These are phyloP conservation scores for Ceuthmochares aereus DNA, from an alignment of 2,113 vertebrate species.

Conservation along the genomic window DNA sequence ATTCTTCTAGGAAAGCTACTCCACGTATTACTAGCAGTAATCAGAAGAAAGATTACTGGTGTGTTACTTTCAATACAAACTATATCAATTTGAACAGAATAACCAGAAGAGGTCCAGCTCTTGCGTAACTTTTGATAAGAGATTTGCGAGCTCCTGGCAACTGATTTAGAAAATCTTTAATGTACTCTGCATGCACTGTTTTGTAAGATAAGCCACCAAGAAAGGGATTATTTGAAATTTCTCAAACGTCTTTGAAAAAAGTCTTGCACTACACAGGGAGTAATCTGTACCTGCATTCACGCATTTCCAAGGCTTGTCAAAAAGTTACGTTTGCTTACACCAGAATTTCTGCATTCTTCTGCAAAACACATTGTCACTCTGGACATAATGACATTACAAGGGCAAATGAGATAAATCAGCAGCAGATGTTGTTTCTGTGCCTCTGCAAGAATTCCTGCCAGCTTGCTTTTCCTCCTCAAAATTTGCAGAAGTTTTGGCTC, in stretches of 20 bases:
- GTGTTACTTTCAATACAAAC: not conserved
- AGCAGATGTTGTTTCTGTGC: slow-evolving; percentile 43
- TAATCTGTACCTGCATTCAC: not conserved
- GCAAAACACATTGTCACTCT: not conserved
- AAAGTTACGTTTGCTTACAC: slow-evolving; percentile 5
- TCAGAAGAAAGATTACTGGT: not conserved
- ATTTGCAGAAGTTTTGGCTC: not conserved
- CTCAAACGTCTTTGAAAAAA: not conserved
- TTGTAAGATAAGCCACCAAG: slow-evolving; percentile 11
- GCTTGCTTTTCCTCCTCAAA: not conserved
- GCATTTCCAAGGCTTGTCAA: not conserved
- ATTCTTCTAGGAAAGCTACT: not conserved
- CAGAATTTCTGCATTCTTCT: not conserved
- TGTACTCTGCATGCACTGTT: not conserved
- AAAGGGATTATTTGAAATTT: not conserved
- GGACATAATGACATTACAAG: not conserved
- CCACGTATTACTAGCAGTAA: not conserved
- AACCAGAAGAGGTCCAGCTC: not conserved
- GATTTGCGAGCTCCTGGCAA: not conserved
- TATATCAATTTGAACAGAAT: not conserved
- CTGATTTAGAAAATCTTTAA: not conserved
- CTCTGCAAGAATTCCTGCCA: not conserved
- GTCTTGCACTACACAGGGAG: not conserved
- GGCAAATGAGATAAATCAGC: slow-evolving; percentile 9
- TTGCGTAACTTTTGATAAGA: not conserved